phyloP scores from a whole-genome alignment of 2,113 vertebrate genomes.

The Elephantulus edwardii region DNA sequence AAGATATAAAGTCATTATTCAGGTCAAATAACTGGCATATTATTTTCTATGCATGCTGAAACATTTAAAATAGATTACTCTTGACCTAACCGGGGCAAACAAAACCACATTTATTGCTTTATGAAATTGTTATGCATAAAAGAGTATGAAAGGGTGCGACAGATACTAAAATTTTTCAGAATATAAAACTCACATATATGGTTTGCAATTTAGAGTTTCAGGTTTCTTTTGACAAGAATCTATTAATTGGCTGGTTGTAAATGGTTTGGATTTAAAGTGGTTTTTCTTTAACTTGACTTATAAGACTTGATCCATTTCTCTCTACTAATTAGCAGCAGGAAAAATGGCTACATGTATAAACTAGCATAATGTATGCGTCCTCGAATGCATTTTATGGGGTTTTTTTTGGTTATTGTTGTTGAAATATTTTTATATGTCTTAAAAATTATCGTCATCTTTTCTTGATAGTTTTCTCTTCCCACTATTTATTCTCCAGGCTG shows the following conservation, averaged over 20 bases:
- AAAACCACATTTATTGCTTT: slow-evolving; percentile 10
- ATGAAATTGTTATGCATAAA: slow-evolving; percentile 22
- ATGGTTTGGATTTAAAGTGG: slow-evolving; percentile 5
- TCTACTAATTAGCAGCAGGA: slow-evolving; percentile 3
- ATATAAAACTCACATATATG: neutral
- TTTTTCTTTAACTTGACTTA: slow-evolving; percentile 31
- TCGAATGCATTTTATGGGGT: slow-evolving; percentile 7
- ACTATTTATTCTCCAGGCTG: slow-evolving; percentile 18
- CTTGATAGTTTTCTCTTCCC: neutral
- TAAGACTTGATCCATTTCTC: neutral
- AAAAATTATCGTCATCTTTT: neutral
- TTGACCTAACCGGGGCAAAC: slow-evolving; percentile 10
- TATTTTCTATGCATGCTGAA: neutral
- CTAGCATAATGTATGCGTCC: neutral
- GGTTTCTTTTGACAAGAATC: slow-evolving; percentile 33
- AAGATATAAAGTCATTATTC: neutral
- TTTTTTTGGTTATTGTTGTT: neutral
- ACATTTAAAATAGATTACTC: slow-evolving; percentile 21
- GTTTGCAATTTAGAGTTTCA: neutral
- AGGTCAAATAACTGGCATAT: neutral
- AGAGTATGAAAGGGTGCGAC: neutral
- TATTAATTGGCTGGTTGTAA: neutral
- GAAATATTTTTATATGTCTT: neutral
- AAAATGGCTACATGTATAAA: slow-evolving; percentile 1
- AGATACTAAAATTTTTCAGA: slow-evolving; percentile 17